A percentile compares a stretch with the other conserved stretches of the same genome.
Evolutionary conservation across 2,888 invertebrate genomes (phyloP).

Genomic region (Pseudococcus jackbeardsleyi): DNA sequence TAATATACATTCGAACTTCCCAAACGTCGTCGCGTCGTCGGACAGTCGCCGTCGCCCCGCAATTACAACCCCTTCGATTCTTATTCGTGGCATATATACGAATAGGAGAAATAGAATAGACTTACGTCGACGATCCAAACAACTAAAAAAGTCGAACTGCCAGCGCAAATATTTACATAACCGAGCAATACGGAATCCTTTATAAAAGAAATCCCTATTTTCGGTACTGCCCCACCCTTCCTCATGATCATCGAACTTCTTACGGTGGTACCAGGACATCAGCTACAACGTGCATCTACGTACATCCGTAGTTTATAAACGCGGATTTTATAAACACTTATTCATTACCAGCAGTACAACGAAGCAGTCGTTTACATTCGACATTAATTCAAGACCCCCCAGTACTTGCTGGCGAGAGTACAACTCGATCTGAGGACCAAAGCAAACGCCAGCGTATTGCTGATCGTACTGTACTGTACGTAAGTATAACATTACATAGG

Average conservation of each 20-base stretch:
- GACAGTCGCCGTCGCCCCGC: not conserved
- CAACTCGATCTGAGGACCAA: not conserved
- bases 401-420: not conserved
- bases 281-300: not conserved
- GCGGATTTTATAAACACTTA: not conserved
- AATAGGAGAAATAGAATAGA: not conserved
- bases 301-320: not conserved
- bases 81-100: not conserved
- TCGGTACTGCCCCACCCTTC: not conserved
- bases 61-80: not conserved
- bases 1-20: not conserved
- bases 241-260: not conserved
- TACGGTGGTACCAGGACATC: not conserved
- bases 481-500: not conserved
- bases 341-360: not conserved
- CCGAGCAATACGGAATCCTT: not conserved
- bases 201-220: not conserved
- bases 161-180: not conserved
- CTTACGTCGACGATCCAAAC: not conserved
- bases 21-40: not conserved
- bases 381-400: not conserved
- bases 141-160: not conserved
- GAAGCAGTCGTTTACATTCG: not conserved
- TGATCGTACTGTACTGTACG: not conserved
- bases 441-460: not conserved